Evolutionary conservation across 2,888 invertebrate species (phyloP).

Genomic region (Blastobasis lacticolella): DNA sequence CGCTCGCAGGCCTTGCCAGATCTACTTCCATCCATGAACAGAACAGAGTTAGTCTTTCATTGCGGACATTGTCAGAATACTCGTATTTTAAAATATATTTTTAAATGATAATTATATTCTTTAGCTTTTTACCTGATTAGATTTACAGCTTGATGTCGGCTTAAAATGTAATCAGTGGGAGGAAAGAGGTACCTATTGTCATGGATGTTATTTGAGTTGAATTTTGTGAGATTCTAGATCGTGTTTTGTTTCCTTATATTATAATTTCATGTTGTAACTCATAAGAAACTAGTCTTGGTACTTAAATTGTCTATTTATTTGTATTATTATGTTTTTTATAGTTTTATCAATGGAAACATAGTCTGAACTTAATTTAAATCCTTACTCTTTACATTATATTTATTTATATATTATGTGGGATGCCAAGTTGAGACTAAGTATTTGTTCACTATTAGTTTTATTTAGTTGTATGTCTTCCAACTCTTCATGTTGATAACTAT

Average conservation of each 20-base stretch:
- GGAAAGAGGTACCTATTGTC: conserved; percentile 67
- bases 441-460: conserved; percentile 51
- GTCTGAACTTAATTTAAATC: conserved; percentile 36
- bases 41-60: conserved; percentile 48
- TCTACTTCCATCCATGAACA: conserved; percentile 65
- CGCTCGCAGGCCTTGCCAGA: conserved; percentile 27
- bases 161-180: conserved; percentile 70
- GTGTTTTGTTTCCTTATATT: conserved; percentile 38
- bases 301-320: conserved; percentile 25
- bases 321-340: conserved; percentile 33
- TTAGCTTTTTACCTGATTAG: conserved; percentile 63
- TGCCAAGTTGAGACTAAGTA: conserved; percentile 45
- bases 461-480: conserved; percentile 46
- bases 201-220: conserved; percentile 53
- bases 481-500: conserved; percentile 37
- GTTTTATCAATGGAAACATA: conserved; percentile 35
- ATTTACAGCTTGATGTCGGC: conserved; percentile 70
- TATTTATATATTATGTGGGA: conserved; percentile 52
- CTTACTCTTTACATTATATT: conserved; percentile 39
- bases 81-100: conserved; percentile 50
- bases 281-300: conserved; percentile 32
- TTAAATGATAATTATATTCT: conserved; percentile 56
- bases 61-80: conserved; percentile 46
- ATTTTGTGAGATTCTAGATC: conserved; percentile 46
- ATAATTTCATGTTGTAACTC: conserved; percentile 35